Conservation (phyloP, 1,140 invertebrate species). For the Caenorhabditis briggsae region DNA sequence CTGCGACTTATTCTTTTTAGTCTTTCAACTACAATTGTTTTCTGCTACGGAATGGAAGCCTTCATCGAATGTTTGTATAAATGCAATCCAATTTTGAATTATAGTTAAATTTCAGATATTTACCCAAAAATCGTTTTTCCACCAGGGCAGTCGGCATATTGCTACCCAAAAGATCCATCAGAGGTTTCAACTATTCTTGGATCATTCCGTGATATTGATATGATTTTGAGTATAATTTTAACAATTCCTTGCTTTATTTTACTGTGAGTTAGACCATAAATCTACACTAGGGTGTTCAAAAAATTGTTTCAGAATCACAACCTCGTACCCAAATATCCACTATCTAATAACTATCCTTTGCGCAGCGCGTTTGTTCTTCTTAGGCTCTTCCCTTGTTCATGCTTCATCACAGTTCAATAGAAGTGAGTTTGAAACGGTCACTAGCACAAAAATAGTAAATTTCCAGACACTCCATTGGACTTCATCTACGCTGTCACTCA, state of each 20-base stretch:
- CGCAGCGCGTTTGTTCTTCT: background rate
- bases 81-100: background rate
- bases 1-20: too few species aligned
- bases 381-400: background rate
- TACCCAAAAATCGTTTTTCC: background rate
- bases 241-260: background rate
- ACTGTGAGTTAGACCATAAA: background rate
- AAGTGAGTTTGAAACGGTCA: background rate
- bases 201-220: background rate
- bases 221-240: background rate
- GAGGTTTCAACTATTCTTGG: background rate
- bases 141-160: background rate
- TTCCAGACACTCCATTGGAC: conserved; percentile 20
- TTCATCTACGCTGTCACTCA: background rate
- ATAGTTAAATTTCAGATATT: background rate
- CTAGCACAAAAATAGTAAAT: background rate
- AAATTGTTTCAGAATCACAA: background rate
- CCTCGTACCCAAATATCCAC: background rate
- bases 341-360: background rate
- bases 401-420: background rate
- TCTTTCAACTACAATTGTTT: too few species aligned
- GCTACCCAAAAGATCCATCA: too few species aligned
- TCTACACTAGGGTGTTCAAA: background rate
- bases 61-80: background rate
- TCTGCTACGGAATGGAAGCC: background rate